Evolutionary conservation across 2,888 invertebrate genomes (phyloP), one percentile per base, ranked within the genome.

Genomic region (Halictus quadricinctus): DNA sequence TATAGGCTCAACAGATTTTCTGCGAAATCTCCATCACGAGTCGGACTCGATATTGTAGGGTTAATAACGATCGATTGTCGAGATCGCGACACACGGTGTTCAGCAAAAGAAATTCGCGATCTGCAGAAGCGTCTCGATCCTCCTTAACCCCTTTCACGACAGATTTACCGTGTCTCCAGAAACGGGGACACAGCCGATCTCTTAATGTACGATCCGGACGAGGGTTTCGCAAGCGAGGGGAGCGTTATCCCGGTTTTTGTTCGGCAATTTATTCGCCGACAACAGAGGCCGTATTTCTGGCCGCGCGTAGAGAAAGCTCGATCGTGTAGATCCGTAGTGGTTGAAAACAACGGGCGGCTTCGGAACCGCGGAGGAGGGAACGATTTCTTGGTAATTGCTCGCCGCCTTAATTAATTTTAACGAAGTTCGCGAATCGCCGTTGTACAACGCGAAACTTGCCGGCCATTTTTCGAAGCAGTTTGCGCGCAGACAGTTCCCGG

Each of bases 1-100:
- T 43, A 8, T 4, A 43, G 43, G 43, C 4, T 43, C 8, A 43
- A 43, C 43, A 43, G 43, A 43, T 43, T 43, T 43, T 43, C 8
- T 43, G 8, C 3, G 43, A 43, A 43, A 8, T 43, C 36, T 36
- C 36, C 36, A 5, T 36, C 36, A 36, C 4, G 36, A 36, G 5
- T 36, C 5, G 5, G 36, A 36, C 36, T 36, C 36, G 36, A 4
- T 36, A 1, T 36, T 36, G 36, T 5, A 46, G 29, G 48, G 72
- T 84, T 89, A 89, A 89, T 90, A 89, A 90, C 80, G 90, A 89
- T 89, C 84, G 36, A 36, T 36, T 36, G 36, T 36, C 36, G 89
- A 90, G 87, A 89, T 89, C 87, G 87, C 85, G 85, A 89, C 78
- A 82, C 90, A 82, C 81, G 43, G 76, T 54, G 72, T 43, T 41